phyloP scores from a whole-genome alignment of 2,797 vertebrate genomes.

The Austrolebias charrua region DNA sequence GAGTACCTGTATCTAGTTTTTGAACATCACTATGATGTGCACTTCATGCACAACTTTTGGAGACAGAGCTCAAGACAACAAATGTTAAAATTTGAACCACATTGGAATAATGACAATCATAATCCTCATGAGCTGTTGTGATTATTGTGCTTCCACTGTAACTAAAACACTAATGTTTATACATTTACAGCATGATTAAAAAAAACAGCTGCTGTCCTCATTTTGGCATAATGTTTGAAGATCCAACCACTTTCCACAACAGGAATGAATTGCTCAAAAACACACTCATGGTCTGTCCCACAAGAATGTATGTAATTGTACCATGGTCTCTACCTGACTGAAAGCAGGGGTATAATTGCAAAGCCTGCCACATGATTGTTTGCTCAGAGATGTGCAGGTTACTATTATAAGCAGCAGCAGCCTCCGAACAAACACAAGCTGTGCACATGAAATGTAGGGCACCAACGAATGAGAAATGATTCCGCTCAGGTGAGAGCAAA shows the following conservation, averaged over 20 bases:
- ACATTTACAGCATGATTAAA: too few species aligned
- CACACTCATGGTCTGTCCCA: background rate
- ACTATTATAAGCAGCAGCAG: slow-evolving; percentile 18
- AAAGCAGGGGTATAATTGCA: slow-evolving; percentile 17
- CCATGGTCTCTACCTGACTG: slow-evolving; percentile 10
- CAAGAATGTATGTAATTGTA: slow-evolving; percentile 1
- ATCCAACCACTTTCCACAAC: background rate
- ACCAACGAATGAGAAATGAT: background rate
- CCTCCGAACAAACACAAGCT: slow-evolving; percentile 27
- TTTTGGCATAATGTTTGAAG: too few species aligned
- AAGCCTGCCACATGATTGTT: slow-evolving; percentile 17
- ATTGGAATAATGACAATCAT: too few species aligned
- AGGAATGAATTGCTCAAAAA: background rate
- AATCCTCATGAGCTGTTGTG: too few species aligned
- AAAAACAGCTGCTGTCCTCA: background rate
- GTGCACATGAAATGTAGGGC: slow-evolving; percentile 17
- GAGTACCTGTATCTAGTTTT: too few species aligned
- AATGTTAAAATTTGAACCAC: too few species aligned
- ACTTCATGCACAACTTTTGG: too few species aligned
- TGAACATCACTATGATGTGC: too few species aligned
- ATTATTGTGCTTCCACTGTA: too few species aligned
- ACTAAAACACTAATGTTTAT: too few species aligned
- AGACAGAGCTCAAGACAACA: too few species aligned
- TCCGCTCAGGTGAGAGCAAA: slow-evolving; percentile 25
- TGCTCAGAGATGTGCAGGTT: slow-evolving; percentile 36